Percentiles rank a stretch among this genome's conserved stretches.
phyloP scores from a whole-genome alignment of 1,140 invertebrate genomes.

The Drosophila orena region DNA sequence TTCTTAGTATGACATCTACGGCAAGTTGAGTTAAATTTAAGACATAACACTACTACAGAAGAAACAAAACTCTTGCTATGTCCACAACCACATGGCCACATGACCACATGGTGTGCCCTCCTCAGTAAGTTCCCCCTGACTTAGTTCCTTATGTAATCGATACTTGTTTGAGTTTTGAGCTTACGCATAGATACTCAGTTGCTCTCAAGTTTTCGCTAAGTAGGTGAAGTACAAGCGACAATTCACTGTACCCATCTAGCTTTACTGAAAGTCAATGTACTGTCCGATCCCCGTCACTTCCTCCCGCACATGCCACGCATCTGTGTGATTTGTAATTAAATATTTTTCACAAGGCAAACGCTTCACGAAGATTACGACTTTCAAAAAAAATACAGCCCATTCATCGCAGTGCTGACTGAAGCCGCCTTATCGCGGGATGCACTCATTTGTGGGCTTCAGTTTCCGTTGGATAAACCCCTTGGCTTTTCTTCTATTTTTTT shows the following conservation, averaged over 20 bases:
- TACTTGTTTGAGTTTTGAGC: conserved; percentile 51
- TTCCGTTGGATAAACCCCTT: conserved; percentile 56
- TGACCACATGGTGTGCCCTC: no score
- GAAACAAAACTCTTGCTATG: conserved; percentile 9
- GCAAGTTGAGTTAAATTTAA: conserved; percentile 9
- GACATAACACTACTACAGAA: not conserved
- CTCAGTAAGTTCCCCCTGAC: not conserved
- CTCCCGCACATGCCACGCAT: not conserved
- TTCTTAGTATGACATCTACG: conserved; percentile 13
- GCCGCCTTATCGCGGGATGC: conserved; percentile 4
- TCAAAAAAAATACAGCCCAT: conserved; percentile 34
- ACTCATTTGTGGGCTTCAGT: conserved; percentile 44
- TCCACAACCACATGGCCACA: conserved; percentile 2
- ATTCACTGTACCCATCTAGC: conserved; percentile 19
- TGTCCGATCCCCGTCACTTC: conserved; percentile 1
- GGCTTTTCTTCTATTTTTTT: conserved; percentile 7
- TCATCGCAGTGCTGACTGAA: conserved; percentile 2
- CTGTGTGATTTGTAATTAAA: conserved; percentile 64
- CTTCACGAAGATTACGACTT: conserved; percentile 16
- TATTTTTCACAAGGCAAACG: conserved; percentile 46
- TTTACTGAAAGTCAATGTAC: conserved; percentile 63
- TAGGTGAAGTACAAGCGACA: conserved; percentile 60
- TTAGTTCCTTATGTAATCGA: conserved; percentile 58
- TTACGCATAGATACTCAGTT: conserved; percentile 18
- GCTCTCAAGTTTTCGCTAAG: conserved; percentile 45